Base-by-base conservation (phyloP, 2,113 vertebrate genomes). In the Ranitomeya imitator region DNA sequence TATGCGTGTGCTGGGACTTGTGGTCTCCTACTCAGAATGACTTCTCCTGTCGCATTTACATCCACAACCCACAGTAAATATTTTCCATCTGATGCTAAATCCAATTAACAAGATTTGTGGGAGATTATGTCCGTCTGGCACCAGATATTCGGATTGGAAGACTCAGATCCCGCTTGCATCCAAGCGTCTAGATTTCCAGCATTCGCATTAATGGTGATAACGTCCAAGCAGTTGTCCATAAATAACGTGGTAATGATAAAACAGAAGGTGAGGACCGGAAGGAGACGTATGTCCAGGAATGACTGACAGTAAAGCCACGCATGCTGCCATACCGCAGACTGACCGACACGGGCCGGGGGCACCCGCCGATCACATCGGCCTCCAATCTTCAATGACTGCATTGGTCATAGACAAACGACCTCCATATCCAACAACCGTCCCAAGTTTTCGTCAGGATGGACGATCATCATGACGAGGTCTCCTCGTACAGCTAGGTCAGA, bases 31-130 rank as follows among this genome's bases (percentile, higher is more conserved):
- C 37, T 2, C 37, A 45, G 37, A 45, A 45, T 3, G 37, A 45
- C 37, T 45, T 45, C 37, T 2, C 26, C 26, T 45, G 37, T 45
- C 37, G 5, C 37, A 45, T 45, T 45, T 45, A 45, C 3, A 45
- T 45, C 37, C 37, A 31, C 52, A 26, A 52, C 57, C 63, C 19
- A 55, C 51, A 65, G 26, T 79, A 61, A 78, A 79, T 79, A 67
- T n/a, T 80, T 80, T 86, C 85, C 85, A 57, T 79, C 54, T 54
- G 21, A 79, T 65, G 73, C 31, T 67, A 67, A 79, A 86, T 79
- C 74, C 60, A 86, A 45, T 65, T 67, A 67, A 85, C 52, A 37
- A 65, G 21, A 23, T 86, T 65, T 86, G 60, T 31, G 65, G 76
- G 85, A 86, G 85, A 65, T 52, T 14, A 14, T 78, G 16, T 85